Evolutionary conservation across 2,888 invertebrate genomes (phyloP).

Genomic region (Oxytorus armatus): DNA sequence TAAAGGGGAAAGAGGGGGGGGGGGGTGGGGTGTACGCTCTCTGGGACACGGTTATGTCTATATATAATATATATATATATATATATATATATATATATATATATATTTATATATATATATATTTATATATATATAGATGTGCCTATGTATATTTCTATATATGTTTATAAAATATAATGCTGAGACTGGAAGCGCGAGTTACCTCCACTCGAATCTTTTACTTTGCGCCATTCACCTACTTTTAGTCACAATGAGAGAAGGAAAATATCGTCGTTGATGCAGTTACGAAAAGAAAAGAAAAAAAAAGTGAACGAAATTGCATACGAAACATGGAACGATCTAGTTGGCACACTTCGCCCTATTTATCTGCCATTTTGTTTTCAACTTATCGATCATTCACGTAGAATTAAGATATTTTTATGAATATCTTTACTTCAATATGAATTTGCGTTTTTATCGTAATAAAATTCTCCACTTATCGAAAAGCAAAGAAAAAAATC

Average conservation of each 20-base stretch:
- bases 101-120: slow-evolving; percentile 16
- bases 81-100: neutral
- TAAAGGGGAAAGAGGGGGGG: slow-evolving; percentile 1
- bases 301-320: slow-evolving; percentile 33
- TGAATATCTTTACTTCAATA: neutral
- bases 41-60: slow-evolving; percentile 46
- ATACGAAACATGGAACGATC: neutral
- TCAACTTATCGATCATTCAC: neutral
- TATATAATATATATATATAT: too few relatives aligned
- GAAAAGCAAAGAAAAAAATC: too few relatives aligned
- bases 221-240: slow-evolving; percentile 65
- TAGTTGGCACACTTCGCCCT: neutral
- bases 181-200: slow-evolving; percentile 44
- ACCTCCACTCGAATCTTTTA: slow-evolving; percentile 56
- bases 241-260: slow-evolving; percentile 45
- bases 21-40: slow-evolving; percentile 36
- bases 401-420: neutral
- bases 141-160: slow-evolving; percentile 15
- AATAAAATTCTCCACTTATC: neutral
- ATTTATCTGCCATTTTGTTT: neutral
- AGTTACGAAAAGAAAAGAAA: slow-evolving; percentile 23
- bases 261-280: slow-evolving; percentile 25
- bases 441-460: neutral
- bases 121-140: neutral
- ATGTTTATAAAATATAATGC: neutral